A percentile compares a stretch with the other conserved stretches of the same genome.
These are phyloP conservation scores for Holothuria glaberrima DNA, from an alignment of 35 echinoderm and acorn worm species.

Conservation along the genomic window DNA sequence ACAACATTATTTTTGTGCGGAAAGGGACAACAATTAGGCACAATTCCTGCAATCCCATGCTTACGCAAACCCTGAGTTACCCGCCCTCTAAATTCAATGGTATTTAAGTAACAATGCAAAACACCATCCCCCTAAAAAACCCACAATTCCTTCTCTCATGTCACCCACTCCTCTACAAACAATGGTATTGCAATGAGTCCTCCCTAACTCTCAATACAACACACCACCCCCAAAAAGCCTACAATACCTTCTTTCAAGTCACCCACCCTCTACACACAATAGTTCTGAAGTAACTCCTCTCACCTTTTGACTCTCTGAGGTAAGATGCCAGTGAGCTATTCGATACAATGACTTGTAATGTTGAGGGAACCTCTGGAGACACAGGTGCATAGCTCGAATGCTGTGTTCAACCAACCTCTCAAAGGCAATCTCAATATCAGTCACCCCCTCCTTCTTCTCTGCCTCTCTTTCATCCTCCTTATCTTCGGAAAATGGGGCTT, in stretches of 20 bases:
- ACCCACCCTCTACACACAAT: too few relatives aligned
- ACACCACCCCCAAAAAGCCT: too few relatives aligned
- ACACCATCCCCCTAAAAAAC: too few relatives aligned
- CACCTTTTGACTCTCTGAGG: constrained; percentile 70
- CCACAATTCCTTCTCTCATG: too few relatives aligned
- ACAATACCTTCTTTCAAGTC: too few relatives aligned
- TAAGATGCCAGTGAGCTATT: constrained; percentile 70
- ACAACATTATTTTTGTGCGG: too few relatives aligned
- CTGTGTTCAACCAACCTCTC: constrained; percentile 50
- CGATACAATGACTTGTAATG: constrained; percentile 95
- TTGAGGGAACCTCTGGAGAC: constrained; percentile 89
- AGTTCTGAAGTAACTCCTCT: neutral
- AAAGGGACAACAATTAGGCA: too few relatives aligned
- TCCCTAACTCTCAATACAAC: too few relatives aligned
- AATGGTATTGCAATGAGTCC: neutral
- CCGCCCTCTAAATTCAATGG: too few relatives aligned
- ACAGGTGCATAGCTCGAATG: constrained; percentile 76
- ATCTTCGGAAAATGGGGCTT: neutral
- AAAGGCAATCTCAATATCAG: neutral
- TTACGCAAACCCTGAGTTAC: too few relatives aligned
- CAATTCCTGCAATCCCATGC: too few relatives aligned
- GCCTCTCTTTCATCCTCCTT: constrained; percentile 10
- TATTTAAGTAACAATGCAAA: too few relatives aligned
- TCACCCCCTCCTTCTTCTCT: constrained; percentile 11
- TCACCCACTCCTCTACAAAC: neutral